phyloP scores from a whole-genome alignment of 2,888 invertebrate species.

The Uropetala carovei region DNA sequence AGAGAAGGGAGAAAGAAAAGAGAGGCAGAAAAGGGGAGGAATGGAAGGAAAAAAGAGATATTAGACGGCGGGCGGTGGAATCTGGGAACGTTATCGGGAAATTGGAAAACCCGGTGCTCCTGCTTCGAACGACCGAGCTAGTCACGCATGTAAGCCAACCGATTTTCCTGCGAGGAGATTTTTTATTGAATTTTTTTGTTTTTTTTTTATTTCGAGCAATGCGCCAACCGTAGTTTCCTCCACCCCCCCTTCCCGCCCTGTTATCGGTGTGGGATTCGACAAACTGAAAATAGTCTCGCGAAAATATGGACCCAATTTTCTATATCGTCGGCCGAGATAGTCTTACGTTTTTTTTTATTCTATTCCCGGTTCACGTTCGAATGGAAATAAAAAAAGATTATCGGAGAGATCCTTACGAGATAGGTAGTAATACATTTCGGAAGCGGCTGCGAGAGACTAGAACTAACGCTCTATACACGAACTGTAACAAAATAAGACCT shows the following conservation, averaged over 20 bases:
- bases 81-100: conserved; percentile 29
- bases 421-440: too few species aligned
- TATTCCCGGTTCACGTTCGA: too few species aligned
- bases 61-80: neutral
- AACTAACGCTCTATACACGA: too few species aligned
- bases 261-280: conserved; percentile 8
- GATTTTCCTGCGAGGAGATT: neutral
- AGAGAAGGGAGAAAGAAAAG: neutral
- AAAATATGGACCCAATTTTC: conserved; percentile 19
- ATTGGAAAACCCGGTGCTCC: neutral
- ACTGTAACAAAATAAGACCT: too few species aligned
- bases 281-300: conserved; percentile 11
- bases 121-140: neutral
- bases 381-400: too few species aligned
- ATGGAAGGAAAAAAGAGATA: neutral
- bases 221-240: neutral
- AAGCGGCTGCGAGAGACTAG: too few species aligned
- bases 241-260: too few species aligned
- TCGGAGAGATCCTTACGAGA: too few species aligned
- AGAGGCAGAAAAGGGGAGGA: neutral
- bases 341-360: neutral
- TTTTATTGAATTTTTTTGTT: neutral
- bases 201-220: neutral
- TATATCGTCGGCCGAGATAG: neutral
- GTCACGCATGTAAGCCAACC: conserved; percentile 24